Percentiles rank a stretch among this genome's conserved stretches.
Conservation (phyloP, 2,888 invertebrate genomes). For the Euphydryas editha region DNA sequence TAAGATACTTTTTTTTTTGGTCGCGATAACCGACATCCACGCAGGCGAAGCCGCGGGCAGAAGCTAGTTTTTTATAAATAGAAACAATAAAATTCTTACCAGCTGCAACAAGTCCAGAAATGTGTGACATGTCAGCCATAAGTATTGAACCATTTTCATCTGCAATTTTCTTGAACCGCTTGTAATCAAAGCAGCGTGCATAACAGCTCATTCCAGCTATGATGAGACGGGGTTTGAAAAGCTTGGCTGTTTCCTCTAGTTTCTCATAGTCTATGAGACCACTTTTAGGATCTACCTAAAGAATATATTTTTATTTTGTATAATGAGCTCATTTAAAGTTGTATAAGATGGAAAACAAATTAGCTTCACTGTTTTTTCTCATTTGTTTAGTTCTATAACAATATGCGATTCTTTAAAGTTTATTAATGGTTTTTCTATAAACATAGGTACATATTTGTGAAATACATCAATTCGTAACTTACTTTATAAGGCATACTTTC, state of each 20-base stretch:
- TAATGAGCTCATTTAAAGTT: no score
- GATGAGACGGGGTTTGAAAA: conserved; percentile 96
- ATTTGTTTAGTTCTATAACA: no score
- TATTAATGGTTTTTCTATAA: no score
- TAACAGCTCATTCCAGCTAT: conserved; percentile 98
- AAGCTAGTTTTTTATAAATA: no score
- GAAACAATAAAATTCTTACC: conserved; percentile 63
- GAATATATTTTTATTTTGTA: neutral
- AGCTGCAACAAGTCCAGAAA: conserved; percentile 96
- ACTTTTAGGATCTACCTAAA: conserved; percentile 87
- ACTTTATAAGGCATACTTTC: conserved; percentile 99
- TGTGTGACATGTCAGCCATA: conserved; percentile 98
- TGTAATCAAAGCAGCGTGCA: conserved; percentile 95
- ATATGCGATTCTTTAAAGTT: no score
- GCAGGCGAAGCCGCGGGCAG: no score
- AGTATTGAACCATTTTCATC: conserved; percentile 93
- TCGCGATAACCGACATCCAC: no score
- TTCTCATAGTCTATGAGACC: conserved; percentile 97
- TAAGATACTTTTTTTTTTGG: no score
- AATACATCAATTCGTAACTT: conserved; percentile 31
- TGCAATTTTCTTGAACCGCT: conserved; percentile 92
- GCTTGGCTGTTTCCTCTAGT: conserved; percentile 89
- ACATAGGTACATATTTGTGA: no score
- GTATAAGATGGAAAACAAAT: no score
- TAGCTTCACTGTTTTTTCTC: no score